Evolutionary conservation across 2,888 invertebrate species (phyloP), one percentile per base, ranked within the genome.

Genomic region (Xanthostigma xanthostigma): DNA sequence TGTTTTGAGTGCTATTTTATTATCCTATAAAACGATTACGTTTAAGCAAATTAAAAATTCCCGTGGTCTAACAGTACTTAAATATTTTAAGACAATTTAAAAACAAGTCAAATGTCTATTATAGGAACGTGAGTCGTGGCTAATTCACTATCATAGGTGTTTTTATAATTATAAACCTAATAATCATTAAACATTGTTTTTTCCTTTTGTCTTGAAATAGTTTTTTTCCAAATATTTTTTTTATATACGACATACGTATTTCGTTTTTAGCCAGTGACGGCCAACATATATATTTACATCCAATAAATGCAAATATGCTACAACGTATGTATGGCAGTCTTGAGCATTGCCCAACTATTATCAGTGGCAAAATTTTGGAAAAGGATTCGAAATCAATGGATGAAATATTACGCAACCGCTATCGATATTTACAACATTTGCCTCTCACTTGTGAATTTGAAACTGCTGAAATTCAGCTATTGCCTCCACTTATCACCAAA

Each of bases 361-460:
- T 96, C 46, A 74, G 71, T 2, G 93, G 88, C 1, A 79, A 75
- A 47, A 82, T 96, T 41, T 64, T 95, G n/a, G 91, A 93, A 59
- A 84, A 88, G 49, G 93, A 95, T 61, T 78, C 81, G 1, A 79
- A 85, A 54, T 85, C 89, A 3, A 86, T 94, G 71, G 86, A 79
- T 14, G 86, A 88, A 70, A 87, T 89, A 58, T 59, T 89, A 61
- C 73, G 93, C 57, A 76, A 77, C 51, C 73, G 85, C 42, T 69
- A 86, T 56, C 74, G 85, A 44, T 89, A 86, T 59, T 67, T 91
- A 44, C 77, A 84, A 47, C 96, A 97, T 66, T 72, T 97, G 57
- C 95, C 96, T 0, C 71, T 94, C 8, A 86, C 90, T 51, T 90
- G 91, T 60, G 85, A 87, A 50, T 92, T 93, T 68, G 86, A 91